Conservation (phyloP, 2,888 invertebrate genomes). For the Drosophila ustulata region DNA sequence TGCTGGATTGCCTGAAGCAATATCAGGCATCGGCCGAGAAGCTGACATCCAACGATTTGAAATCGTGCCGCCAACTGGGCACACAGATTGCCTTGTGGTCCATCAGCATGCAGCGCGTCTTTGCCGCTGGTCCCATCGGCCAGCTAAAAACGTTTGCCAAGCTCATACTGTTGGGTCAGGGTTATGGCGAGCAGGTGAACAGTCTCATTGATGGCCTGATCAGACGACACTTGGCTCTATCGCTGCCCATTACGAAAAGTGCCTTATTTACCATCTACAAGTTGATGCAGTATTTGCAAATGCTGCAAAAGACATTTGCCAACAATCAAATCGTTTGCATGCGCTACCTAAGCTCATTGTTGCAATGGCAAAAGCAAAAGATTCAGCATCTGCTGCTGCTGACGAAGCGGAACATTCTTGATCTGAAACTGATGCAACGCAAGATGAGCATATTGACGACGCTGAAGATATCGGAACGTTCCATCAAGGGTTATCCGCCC, state of each 20-base stretch:
- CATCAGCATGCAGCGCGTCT: conserved; percentile 87
- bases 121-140: conserved; percentile 85
- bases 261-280: conserved; percentile 91
- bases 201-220: conserved; percentile 87
- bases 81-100: conserved; percentile 87
- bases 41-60: conserved; percentile 41
- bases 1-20: conserved; percentile 84
- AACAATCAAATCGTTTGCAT: conserved; percentile 89
- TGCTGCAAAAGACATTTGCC: conserved; percentile 90
- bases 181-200: conserved; percentile 89
- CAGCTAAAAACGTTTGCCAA: conserved; percentile 86
- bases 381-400: conserved; percentile 49
- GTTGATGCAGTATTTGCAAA: conserved; percentile 92
- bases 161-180: conserved; percentile 86
- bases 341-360: conserved; percentile 90
- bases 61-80: conserved; percentile 86
- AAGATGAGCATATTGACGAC: conserved; percentile 60
- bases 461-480: conserved; percentile 57
- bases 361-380: conserved; percentile 88
- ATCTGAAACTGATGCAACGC: conserved; percentile 61
- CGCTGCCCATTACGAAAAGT: conserved; percentile 91
- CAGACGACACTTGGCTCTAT: conserved; percentile 89
- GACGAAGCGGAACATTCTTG: conserved; percentile 56
- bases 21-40: conserved; percentile 87
- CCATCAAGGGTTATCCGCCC: conserved; percentile 54